Evolutionary conservation across 2,113 vertebrate species (phyloP).

Genomic region (Larimichthys polyactis): DNA sequence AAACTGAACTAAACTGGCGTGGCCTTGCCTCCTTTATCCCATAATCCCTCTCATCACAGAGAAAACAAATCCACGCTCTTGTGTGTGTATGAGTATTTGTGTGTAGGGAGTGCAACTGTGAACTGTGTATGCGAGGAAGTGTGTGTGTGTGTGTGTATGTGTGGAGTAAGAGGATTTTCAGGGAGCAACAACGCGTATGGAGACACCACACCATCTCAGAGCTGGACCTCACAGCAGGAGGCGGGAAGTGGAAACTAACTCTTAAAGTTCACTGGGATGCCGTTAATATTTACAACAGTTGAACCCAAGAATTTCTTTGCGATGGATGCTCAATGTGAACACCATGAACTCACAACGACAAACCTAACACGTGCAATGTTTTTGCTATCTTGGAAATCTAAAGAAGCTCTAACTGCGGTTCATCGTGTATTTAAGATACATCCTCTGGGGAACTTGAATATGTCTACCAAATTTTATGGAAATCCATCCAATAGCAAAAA

Average conservation of each 20-base stretch:
- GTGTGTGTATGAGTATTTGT: conserved; percentile 22
- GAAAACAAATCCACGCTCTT: conserved; percentile 82
- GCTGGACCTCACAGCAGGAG: conserved; percentile 17
- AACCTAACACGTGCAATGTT: background rate
- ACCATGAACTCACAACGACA: too few species aligned
- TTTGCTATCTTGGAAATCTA: background rate
- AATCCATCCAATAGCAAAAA: background rate
- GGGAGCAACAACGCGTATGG: conserved; percentile 36
- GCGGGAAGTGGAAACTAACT: conserved; percentile 22
- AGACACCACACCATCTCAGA: conserved; percentile 46
- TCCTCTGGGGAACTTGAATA: background rate
- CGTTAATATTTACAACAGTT: conserved; percentile 7
- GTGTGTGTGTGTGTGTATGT: conserved; percentile 25
- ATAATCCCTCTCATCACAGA: conserved; percentile 86
- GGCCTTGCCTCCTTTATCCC: conserved; percentile 81
- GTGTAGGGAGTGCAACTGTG: conserved; percentile 36
- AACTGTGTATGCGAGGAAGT: conserved; percentile 3
- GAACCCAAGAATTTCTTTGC: background rate
- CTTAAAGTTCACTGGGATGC: conserved; percentile 34
- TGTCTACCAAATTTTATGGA: background rate
- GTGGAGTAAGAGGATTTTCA: conserved; percentile 80
- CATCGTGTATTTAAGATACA: background rate
- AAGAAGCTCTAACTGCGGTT: background rate
- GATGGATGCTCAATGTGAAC: background rate
- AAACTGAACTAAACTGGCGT: conserved; percentile 76